Percentiles rank a stretch among this genome's conserved stretches.
Evolutionary conservation across 1,140 invertebrate genomes (phyloP).

Genomic region (Ganaspis sp.): DNA sequence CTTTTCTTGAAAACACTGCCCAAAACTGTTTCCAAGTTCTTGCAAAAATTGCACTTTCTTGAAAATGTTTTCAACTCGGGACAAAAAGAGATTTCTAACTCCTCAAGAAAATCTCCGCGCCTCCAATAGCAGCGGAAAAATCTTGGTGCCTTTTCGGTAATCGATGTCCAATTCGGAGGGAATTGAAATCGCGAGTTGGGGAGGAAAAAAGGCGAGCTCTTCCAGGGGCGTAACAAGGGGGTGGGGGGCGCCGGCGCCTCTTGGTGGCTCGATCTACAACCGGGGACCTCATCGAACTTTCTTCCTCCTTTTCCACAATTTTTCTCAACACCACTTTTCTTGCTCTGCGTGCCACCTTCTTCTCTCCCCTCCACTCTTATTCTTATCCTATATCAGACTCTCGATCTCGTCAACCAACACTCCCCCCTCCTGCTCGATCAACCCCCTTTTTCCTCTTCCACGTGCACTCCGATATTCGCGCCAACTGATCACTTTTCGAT

Average conservation of each 20-base stretch:
- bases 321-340: background rate
- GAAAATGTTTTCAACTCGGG: background rate
- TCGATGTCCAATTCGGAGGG: conserved; percentile 40
- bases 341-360: background rate
- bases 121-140: background rate
- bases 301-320: background rate
- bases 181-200: background rate
- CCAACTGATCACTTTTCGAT: too few relatives aligned
- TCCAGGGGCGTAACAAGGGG: conserved; percentile 24
- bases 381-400: background rate
- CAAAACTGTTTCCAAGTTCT: too few relatives aligned
- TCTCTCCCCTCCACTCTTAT: background rate
- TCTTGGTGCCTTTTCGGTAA: conserved; percentile 39
- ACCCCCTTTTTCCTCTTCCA: conserved; percentile 2
- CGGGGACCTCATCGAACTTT: conserved; percentile 47
- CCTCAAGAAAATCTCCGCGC: background rate
- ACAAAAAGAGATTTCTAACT: conserved; percentile 1
- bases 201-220: conserved; percentile 17
- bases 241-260: conserved; percentile 48
- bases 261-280: conserved; percentile 40
- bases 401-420: background rate
- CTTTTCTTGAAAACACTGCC: too few relatives aligned
- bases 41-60: too few relatives aligned
- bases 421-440: background rate
- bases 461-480: conserved; percentile 35